phyloP scores from a whole-genome alignment of 1,140 invertebrate species.

The Apis mellifera region DNA sequence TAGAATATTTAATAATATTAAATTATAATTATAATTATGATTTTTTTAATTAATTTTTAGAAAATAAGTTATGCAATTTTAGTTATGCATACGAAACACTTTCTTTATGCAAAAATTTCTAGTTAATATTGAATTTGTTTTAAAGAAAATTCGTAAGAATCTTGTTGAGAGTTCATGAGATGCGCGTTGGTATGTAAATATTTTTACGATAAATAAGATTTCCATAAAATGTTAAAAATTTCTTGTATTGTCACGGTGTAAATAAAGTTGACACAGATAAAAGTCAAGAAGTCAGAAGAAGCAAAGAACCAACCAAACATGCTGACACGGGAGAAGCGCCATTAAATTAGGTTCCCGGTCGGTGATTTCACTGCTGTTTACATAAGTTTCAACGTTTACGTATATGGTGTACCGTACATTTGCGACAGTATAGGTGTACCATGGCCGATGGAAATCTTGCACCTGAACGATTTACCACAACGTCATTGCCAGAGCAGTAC shows the following conservation, averaged over 20 bases:
- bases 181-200: too few relatives aligned
- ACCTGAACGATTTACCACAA: slow-evolving; percentile 59
- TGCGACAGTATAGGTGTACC: slow-evolving; percentile 38
- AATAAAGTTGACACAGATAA: slow-evolving; percentile 45
- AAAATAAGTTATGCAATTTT: not conserved
- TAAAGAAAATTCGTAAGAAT: not conserved
- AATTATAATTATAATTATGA: not conserved
- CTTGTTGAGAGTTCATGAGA: not conserved
- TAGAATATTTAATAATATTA: too few relatives aligned
- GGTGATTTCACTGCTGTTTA: slow-evolving; percentile 64
- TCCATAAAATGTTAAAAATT: slow-evolving; percentile 2
- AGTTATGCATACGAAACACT: not conserved
- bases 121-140: not conserved
- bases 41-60: not conserved
- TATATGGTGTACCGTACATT: slow-evolving; percentile 29
- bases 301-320: not conserved
- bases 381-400: slow-evolving; percentile 58
- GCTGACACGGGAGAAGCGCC: slow-evolving; percentile 4
- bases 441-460: slow-evolving; percentile 59
- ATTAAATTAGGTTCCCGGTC: slow-evolving; percentile 48
- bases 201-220: not conserved
- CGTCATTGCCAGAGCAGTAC: slow-evolving; percentile 75
- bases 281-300: slow-evolving; percentile 20
- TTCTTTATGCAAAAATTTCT: not conserved
- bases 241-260: not conserved